These are phyloP conservation scores for Eretmocerus hayati DNA, from an alignment of 2,888 invertebrate genomes.

Conservation along the genomic window DNA sequence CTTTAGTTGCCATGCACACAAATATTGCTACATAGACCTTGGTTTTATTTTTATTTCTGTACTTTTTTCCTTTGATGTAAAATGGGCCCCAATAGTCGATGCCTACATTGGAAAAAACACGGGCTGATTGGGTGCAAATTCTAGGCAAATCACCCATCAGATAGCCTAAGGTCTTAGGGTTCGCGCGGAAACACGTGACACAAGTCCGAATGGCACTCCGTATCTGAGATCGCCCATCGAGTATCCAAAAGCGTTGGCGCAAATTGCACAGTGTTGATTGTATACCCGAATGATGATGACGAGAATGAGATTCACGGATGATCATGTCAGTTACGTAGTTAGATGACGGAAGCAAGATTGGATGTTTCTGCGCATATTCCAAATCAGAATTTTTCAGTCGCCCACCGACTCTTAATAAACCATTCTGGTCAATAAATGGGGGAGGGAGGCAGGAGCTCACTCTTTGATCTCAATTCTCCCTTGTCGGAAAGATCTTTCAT, in stretches of 20 bases:
- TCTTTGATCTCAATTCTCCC: not conserved
- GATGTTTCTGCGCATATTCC: conserved; percentile 23
- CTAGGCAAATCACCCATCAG: not conserved
- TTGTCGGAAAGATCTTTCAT: not conserved
- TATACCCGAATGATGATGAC: conserved; percentile 25
- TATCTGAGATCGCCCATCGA: conserved; percentile 21
- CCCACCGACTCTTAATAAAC: conserved; percentile 30
- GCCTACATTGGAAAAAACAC: not conserved
- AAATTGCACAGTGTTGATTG: conserved; percentile 25
- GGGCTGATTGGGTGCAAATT: not conserved
- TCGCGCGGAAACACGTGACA: not conserved
- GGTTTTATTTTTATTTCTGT: too few species aligned
- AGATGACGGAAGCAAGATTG: conserved; percentile 27
- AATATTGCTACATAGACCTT: conserved; percentile 1
- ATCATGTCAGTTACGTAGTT: conserved; percentile 28
- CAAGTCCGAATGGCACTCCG: conserved; percentile 9
- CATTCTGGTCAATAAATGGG: conserved; percentile 22
- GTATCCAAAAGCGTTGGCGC: conserved; percentile 26
- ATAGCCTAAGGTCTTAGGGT: not conserved
- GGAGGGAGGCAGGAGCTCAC: conserved; percentile 1
- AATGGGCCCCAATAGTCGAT: conserved; percentile 6
- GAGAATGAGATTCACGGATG: conserved; percentile 24
- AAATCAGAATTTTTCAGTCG: conserved; percentile 26
- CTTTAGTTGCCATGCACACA: not conserved
- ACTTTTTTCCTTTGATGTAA: not conserved